Base-by-base conservation (phyloP, 2,797 vertebrate species). In the Notoglanidium macrostoma region DNA sequence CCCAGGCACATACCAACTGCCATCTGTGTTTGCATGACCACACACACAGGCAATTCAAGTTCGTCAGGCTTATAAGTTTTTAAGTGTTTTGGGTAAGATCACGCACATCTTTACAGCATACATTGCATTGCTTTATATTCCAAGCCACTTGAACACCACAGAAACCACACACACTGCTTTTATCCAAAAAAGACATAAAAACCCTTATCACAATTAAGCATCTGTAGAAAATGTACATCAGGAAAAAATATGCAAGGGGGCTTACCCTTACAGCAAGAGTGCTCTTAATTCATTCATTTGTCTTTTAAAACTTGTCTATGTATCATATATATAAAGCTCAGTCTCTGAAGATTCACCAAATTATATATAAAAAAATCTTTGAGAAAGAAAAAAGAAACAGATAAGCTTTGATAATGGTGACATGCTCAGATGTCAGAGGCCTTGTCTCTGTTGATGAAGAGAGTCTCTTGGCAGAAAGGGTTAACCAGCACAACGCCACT, bases 381-480 rank as follows among this genome's bases (percentile, higher is more conserved):
- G 87, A 92, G 91, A 92, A 91, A 91, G 79, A 73, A 29, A 85
- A 83, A 87, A 85, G 76, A 32, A 76, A 88, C 19, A 95, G 95
- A 90, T 6, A 74, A 93, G 93, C 93, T 49, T 19, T 95, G 94
- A 95, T 94, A 93, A 94, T 89, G 93, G 86, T 86, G 91, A 49
- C 65, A 61, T 86, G 84, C 90, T 95, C 95, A 98, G 92, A 98
- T 98, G 94, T 97, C 96, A 1, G 97, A 98, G 73, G 97, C 95
- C 92, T 98, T 98, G 88, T 99, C 97, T 51, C 94, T 96, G 93
- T 96, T 96, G 93, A 96, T 95, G 94, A 99, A 99, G 3, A 99
- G 96, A 0, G 97, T 99, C 94, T 99, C 98, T 91, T 99, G 98
- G 92, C 98, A 99, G 96, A 99, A 99, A 23, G 98, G 98, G 93